These are phyloP conservation scores for Terrapene triunguis DNA, from an alignment of 2,113 vertebrate genomes.

Conservation along the genomic window DNA sequence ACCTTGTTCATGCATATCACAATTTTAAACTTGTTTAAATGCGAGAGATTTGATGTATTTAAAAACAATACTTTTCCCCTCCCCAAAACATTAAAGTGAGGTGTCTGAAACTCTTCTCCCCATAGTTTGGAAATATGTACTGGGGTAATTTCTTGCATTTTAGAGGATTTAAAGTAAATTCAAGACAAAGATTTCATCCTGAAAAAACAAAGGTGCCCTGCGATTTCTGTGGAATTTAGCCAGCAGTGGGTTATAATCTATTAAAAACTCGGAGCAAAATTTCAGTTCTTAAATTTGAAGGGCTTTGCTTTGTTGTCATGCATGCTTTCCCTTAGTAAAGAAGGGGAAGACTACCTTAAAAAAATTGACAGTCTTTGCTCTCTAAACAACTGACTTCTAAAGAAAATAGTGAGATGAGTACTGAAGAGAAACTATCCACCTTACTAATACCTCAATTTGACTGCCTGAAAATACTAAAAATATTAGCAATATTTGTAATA, in stretches of 20 bases:
- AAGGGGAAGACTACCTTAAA: background rate
- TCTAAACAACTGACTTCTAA: background rate
- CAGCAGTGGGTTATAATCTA: background rate
- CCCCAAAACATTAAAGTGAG: background rate
- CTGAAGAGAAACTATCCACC: background rate
- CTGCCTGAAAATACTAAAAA: background rate
- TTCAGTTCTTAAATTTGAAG: background rate
- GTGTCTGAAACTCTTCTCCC: background rate
- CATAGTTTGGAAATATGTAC: background rate
- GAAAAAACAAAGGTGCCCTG: background rate
- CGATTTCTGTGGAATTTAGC: background rate
- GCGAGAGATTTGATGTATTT: background rate
- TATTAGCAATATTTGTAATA: background rate
- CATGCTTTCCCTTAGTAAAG: background rate
- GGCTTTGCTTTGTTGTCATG: background rate
- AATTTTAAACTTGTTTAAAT: background rate
- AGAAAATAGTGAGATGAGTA: background rate
- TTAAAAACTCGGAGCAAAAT: background rate
- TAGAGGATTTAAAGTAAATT: background rate
- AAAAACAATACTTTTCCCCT: background rate
- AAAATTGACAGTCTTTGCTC: background rate
- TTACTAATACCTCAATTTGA: constrained; percentile 9
- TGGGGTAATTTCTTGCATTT: background rate
- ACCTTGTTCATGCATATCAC: background rate
- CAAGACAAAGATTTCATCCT: background rate